These are phyloP conservation scores for Drosophila formosana DNA, from an alignment of 2,888 invertebrate genomes.

Conservation along the genomic window DNA sequence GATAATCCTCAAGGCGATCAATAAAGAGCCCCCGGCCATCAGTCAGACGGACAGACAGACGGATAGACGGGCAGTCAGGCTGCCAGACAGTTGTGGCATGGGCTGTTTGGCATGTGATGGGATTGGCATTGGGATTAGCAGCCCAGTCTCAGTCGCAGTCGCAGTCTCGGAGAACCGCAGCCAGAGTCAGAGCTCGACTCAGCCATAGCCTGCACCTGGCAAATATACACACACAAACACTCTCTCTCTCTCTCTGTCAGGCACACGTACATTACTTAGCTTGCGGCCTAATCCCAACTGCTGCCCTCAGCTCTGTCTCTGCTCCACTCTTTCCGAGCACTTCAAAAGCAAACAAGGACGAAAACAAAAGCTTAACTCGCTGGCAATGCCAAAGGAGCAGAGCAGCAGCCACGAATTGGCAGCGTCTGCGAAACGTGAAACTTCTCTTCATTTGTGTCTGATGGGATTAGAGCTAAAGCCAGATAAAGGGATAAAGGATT, in stretches of 20 bases:
- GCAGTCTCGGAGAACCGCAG: slow-evolving; percentile 19
- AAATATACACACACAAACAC: slow-evolving; percentile 29
- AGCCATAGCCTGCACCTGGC: slow-evolving; percentile 62
- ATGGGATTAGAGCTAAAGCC: slow-evolving; percentile 85
- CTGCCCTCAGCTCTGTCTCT: slow-evolving; percentile 39
- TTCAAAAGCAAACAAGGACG: slow-evolving; percentile 75
- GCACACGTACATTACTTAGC: slow-evolving; percentile 53
- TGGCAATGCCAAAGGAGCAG: slow-evolving; percentile 32
- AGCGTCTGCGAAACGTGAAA: slow-evolving; percentile 74
- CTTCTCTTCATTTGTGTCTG: slow-evolving; percentile 84
- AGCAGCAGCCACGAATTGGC: slow-evolving; percentile 33
- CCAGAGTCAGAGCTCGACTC: slow-evolving; percentile 30
- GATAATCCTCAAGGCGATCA: slow-evolving; percentile 77
- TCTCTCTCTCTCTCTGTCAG: slow-evolving; percentile 2
- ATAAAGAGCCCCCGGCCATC: slow-evolving; percentile 62
- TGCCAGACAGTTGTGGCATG: slow-evolving; percentile 22
- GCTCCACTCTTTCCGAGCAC: slow-evolving; percentile 49
- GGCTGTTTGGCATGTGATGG: slow-evolving; percentile 66
- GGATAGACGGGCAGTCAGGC: slow-evolving; percentile 11
- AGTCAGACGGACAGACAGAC: slow-evolving; percentile 13
- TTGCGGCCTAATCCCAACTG: slow-evolving; percentile 74
- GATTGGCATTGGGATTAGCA: slow-evolving; percentile 77
- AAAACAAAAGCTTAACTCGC: slow-evolving; percentile 76
- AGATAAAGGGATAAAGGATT: slow-evolving; percentile 86
- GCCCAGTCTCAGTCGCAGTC: slow-evolving; percentile 51